Evolutionary conservation across 2,797 vertebrate genomes (phyloP).

Genomic region (Myotis daubentonii): DNA sequence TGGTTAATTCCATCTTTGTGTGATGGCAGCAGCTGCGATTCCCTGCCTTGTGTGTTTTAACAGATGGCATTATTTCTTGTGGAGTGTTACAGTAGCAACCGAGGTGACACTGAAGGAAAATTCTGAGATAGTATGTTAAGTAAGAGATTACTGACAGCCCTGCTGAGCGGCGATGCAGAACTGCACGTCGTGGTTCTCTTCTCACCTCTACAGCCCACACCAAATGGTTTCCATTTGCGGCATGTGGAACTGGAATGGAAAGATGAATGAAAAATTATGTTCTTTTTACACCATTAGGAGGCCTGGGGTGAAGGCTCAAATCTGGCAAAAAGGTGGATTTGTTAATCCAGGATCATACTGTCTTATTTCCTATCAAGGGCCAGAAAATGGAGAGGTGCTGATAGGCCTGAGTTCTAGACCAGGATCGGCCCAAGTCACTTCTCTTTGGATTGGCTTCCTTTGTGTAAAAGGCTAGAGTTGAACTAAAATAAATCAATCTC

Average conservation of each 20-base stretch:
- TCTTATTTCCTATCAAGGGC: background rate
- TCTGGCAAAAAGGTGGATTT: background rate
- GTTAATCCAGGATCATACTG: background rate
- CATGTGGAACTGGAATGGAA: constrained; percentile 74
- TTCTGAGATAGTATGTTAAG: constrained; percentile 85
- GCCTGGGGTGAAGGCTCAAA: background rate
- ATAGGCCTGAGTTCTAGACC: background rate
- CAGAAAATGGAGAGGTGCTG: background rate
- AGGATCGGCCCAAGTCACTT: background rate
- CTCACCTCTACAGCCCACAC: constrained; percentile 65
- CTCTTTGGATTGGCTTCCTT: background rate
- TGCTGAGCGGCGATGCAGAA: constrained; percentile 78
- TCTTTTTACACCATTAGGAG: constrained; percentile 12
- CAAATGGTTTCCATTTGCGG: constrained; percentile 71
- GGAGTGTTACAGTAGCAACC: constrained; percentile 85
- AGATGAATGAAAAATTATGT: constrained; percentile 76
- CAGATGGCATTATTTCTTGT: constrained; percentile 89
- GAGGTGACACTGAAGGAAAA: constrained; percentile 86
- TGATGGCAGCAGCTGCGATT: constrained; percentile 86
- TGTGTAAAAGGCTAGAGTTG: background rate
- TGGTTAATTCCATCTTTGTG: constrained; percentile 86
- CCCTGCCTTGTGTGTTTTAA: constrained; percentile 83
- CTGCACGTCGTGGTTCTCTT: constrained; percentile 67
- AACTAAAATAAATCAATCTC: background rate
- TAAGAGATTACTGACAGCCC: constrained; percentile 86